phyloP scores from a whole-genome alignment of 1,140 invertebrate genomes.

The Drosophila triauraria region DNA sequence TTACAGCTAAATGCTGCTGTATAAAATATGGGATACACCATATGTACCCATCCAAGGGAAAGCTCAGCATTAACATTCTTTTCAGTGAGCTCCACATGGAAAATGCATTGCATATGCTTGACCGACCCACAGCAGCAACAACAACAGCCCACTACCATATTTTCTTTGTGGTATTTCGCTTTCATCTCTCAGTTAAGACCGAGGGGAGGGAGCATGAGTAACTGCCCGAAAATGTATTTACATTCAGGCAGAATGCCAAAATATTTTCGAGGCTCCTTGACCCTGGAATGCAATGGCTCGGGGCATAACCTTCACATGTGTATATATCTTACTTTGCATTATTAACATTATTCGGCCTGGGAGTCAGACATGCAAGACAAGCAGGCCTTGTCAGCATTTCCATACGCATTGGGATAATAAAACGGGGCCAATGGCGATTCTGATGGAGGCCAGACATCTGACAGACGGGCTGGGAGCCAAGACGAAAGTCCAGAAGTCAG shows the following conservation, averaged over 20 bases:
- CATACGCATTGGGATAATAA: slow-evolving; percentile 51
- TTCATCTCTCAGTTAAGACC: slow-evolving; percentile 9
- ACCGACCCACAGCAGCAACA: slow-evolving; percentile 25
- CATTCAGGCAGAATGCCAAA: slow-evolving; percentile 22
- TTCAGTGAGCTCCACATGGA: slow-evolving; percentile 9
- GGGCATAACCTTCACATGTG: slow-evolving; percentile 20
- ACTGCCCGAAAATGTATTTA: slow-evolving; percentile 37
- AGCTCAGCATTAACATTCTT: slow-evolving; percentile 23
- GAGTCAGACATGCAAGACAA: slow-evolving; percentile 32
- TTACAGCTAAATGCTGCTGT: not conserved
- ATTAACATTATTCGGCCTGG: slow-evolving; percentile 38
- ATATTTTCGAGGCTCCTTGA: slow-evolving; percentile 29
- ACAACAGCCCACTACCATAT: slow-evolving; percentile 8
- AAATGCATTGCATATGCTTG: slow-evolving; percentile 28
- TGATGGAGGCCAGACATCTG: slow-evolving; percentile 42
- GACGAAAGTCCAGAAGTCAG: slow-evolving; percentile 36
- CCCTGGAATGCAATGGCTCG: slow-evolving; percentile 28
- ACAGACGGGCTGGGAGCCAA: slow-evolving; percentile 15
- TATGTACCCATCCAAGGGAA: slow-evolving; percentile 9
- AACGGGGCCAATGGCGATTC: slow-evolving; percentile 16
- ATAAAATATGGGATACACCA: slow-evolving; percentile 1
- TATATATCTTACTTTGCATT: slow-evolving; percentile 42
- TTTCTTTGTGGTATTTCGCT: slow-evolving; percentile 36
- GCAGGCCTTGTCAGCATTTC: slow-evolving; percentile 32
- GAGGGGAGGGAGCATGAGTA: slow-evolving; percentile 1